phyloP scores from a whole-genome alignment of 2,113 vertebrate genomes.

The Anolis carolinensis region DNA sequence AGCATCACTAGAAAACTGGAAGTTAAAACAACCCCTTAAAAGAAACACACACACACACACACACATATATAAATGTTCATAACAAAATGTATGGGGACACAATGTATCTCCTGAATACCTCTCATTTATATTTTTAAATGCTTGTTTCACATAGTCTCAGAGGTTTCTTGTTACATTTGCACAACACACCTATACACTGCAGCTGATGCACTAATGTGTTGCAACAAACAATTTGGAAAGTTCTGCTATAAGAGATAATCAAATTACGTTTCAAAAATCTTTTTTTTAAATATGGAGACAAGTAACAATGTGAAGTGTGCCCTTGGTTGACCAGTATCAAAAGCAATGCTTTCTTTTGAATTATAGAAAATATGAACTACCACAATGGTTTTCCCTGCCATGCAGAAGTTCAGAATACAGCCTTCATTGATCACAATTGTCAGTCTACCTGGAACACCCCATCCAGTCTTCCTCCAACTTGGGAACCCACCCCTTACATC shows the following conservation, averaged over 20 bases:
- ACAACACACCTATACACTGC: too few species aligned
- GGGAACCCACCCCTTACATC: conserved; percentile 74
- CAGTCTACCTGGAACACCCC: conserved; percentile 75
- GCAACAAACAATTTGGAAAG: too few species aligned
- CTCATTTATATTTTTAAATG: too few species aligned
- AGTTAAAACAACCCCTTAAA: too few species aligned
- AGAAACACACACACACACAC: too few species aligned
- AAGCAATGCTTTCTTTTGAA: conserved; percentile 40
- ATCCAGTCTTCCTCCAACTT: conserved; percentile 69
- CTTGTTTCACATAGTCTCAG: too few species aligned
- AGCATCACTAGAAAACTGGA: too few species aligned
- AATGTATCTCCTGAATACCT: too few species aligned
- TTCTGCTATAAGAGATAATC: neutral
- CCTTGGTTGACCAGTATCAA: neutral
- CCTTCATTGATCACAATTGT: conserved; percentile 74
- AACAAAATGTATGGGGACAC: too few species aligned
- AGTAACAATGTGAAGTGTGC: neutral
- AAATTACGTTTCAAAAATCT: neutral
- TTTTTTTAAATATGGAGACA: neutral
- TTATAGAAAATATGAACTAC: conserved; percentile 80
- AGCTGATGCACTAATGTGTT: too few species aligned
- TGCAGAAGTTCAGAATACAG: conserved; percentile 72
- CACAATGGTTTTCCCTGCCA: conserved; percentile 75
- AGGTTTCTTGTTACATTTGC: too few species aligned
- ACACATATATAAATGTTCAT: too few species aligned